Evolutionary conservation across 2,888 invertebrate genomes (phyloP), one percentile per base, ranked within the genome.

Genomic region (Drosophila tanythrix): DNA sequence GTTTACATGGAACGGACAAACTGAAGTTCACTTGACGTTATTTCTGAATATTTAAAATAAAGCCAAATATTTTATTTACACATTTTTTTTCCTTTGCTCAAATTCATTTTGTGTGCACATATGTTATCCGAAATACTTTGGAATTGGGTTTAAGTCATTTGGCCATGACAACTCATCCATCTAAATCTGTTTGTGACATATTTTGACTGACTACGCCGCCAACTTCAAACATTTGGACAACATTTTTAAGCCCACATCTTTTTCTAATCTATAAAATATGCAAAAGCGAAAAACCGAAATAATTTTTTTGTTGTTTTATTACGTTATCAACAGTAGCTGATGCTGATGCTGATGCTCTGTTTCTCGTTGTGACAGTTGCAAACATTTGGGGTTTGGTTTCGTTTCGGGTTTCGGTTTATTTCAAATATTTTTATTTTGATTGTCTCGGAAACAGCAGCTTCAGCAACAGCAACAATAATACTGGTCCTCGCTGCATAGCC

Each of bases 391-490:
- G 58, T 56, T 46, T 53, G 53, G 70, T 52, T 67, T 75, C 38
- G 62, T 67, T 61, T 75, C 46, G 46, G 46, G 15, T 46, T 46
- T 46, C 15, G 15, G 25, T 15, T 46, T 25, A 76, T 76, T 82
- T 65, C 60, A 63, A 77, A 81, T 83, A 82, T 83, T 83, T 87
- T 84, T 80, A 79, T 83, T 83, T 75, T 76, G 86, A 85, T 86
- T 88, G 75, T 88, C 88, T 79, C 76, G 69, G 61, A 64, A 64
- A 52, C 60, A 59, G 51, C 57, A 74, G 53, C 65, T 56, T 56
- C 52, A 70, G 27, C 59, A 71, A 58, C 31, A 65, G 60, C 43
- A 70, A 66, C 58, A 63, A 64, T 29, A 50, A 62, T 43, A 60
- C 38, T 40, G 46, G 40, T 33, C 15, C 25, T 25, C 46, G 63